phyloP scores from a whole-genome alignment of 2,113 vertebrate genomes.

The Sitta europaea region DNA sequence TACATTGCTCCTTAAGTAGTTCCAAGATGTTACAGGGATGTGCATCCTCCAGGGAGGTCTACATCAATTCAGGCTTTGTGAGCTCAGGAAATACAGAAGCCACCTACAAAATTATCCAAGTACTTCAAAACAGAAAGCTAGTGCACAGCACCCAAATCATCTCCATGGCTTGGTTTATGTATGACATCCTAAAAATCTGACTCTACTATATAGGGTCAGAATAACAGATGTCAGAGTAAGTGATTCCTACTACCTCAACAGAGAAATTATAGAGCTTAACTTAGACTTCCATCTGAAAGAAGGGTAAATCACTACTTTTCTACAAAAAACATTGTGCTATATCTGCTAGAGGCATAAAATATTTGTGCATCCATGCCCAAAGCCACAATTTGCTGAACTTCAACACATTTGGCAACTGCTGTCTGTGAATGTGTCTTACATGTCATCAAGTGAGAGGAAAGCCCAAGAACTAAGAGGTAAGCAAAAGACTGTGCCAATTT shows the following conservation, averaged over 20 bases:
- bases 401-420: constrained; percentile 4
- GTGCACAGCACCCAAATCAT: not conserved
- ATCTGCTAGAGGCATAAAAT: not conserved
- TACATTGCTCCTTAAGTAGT: not conserved
- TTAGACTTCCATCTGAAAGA: not conserved
- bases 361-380: not conserved
- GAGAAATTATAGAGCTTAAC: not conserved
- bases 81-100: not conserved
- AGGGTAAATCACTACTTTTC: not conserved
- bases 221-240: not conserved
- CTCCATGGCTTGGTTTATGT: not conserved
- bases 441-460: not conserved
- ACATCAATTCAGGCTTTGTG: not conserved
- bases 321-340: not conserved
- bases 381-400: not conserved
- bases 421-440: not conserved
- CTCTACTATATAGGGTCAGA: not conserved
- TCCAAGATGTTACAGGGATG: not conserved
- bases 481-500: not conserved
- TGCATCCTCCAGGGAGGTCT: not conserved
- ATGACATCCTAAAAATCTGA: not conserved
- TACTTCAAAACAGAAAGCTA: not conserved
- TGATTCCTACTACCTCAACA: not conserved
- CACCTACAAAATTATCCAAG: not conserved
- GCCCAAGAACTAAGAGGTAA: not conserved